Base-by-base conservation (phyloP, 2,888 invertebrate genomes). In the Beris chalybata region DNA sequence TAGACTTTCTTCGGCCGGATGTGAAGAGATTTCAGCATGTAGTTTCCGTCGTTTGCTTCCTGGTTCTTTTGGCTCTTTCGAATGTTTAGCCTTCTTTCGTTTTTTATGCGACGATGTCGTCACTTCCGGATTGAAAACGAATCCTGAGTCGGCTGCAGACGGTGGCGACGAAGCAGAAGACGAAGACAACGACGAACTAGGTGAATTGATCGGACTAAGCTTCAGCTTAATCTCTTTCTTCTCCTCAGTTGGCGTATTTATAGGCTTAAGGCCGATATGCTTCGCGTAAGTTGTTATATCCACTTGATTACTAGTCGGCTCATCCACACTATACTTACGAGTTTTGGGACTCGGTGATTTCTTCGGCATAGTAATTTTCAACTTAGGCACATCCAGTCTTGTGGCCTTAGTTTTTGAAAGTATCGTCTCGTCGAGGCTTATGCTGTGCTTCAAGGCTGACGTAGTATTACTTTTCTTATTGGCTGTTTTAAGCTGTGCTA, bases 61-160 rank as follows among this genome's bases (percentile, higher is more conserved):
- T 2, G 67, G 69, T 50, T 79, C 78, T 66, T 78, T 77, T 0
- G 83, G 81, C 67, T 82, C 83, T 73, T 83, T 84, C 1, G 84
- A 84, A 73, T 85, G 85, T 73, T 85, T 85, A 63, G 74, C 79
- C 77, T 85, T 85, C 73, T 85, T 85, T 38, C 85, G 78, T 73
- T 85, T 85, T 73, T 84, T 85, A 68, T 82, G 83, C 22, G 81
- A 29, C n/a, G 64, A 54, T n/a, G 54, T 45, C 12, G 61, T n/a
- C 11, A 48, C 15, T 29, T 65, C 65, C 6, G 65, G 31, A 0
- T 58, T 58, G 67, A 74, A 72, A 6, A 71, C 52, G 59, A 74
- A 74, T 54, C 72, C 72, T 5, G 64, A 54, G 11, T 54, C 59
- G 12, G 54, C 32, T 32, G 67, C 38, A 4, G 69, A 61, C 32